Base-by-base conservation (phyloP, 64 coral and sea anemone species). In the Platygyra sinensis region DNA sequence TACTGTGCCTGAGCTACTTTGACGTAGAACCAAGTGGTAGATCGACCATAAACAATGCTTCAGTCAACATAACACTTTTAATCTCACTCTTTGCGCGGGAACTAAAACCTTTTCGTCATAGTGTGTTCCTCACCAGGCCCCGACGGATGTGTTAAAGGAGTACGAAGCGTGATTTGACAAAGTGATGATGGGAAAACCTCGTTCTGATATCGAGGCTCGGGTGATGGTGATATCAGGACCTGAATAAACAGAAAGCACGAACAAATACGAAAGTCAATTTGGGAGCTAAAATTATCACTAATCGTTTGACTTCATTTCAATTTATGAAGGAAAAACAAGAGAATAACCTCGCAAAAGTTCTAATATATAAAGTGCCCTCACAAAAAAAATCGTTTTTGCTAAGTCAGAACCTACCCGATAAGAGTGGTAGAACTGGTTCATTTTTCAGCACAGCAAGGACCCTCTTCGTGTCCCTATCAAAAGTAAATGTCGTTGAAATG, bases 121-220 rank as follows among this genome's bases (percentile, higher is more conserved):
- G 30, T 72, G 10, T 13, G 52, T 29, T 69, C 24, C 90, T 95
- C 88, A 98, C 96, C 96, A 98, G 24, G 91, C 83, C 36, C 93
- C 96, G 0, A 98, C 24, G 7, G 71, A 75, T 30, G 90, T 87
- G 24, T 88, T 90, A 38, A 95, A 98, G 38, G 93, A 92, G 52
- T 93, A 98, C 24, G 96, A 94, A 14, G 90, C 90, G 79, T 98
- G 93, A 75, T 94, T 95, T 24, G 96, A 98, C n/a, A 98, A 64
- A 33, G 96, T 92, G 60, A 98, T 93, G 38, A 98, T 91, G 2
- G 96, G 96, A 57, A 93, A 95, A 17, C 96, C 96, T 69, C 82
- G 79, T 65, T 95, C 96, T 73, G 96, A 93, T 11, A 98, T 98
- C 6, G 93, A 89, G 42, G 94, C 91, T 60, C 96, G 90, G 14